These are phyloP conservation scores for Melierax canorus DNA, from an alignment of 2,113 vertebrate species.

Conservation along the genomic window DNA sequence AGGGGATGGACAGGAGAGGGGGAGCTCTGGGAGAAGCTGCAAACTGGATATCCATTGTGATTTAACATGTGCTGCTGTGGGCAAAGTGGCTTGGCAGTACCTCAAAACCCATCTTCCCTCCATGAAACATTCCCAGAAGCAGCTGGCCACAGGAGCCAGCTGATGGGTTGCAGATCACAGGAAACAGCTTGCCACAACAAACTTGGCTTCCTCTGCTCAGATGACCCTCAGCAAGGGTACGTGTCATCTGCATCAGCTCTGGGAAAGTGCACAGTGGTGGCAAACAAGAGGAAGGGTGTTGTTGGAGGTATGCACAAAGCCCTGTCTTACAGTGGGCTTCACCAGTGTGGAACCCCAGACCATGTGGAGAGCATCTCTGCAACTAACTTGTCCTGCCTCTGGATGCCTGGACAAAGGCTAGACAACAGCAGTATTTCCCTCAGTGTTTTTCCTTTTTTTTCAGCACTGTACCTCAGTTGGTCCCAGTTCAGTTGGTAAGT, in stretches of 20 bases:
- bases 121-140: slow-evolving; percentile 22
- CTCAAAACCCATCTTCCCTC: background rate
- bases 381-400: background rate
- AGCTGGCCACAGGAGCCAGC: background rate
- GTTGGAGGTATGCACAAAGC: background rate
- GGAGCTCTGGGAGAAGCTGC: background rate
- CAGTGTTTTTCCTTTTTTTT: background rate
- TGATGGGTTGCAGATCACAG: background rate
- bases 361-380: background rate
- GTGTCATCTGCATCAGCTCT: background rate
- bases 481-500: background rate
- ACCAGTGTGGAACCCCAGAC: background rate
- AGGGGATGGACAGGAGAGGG: background rate
- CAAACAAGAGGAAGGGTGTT: background rate
- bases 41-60: background rate
- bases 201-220: background rate
- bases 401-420: background rate
- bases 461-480: background rate
- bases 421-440: background rate
- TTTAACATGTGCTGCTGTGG: background rate
- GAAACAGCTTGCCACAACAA: slow-evolving; percentile 7
- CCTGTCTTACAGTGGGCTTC: background rate
- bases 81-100: slow-evolving; percentile 12
- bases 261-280: background rate
- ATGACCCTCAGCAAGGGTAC: background rate